phyloP scores from a whole-genome alignment of 2,113 vertebrate species.

The Ancistrus triradiatus region DNA sequence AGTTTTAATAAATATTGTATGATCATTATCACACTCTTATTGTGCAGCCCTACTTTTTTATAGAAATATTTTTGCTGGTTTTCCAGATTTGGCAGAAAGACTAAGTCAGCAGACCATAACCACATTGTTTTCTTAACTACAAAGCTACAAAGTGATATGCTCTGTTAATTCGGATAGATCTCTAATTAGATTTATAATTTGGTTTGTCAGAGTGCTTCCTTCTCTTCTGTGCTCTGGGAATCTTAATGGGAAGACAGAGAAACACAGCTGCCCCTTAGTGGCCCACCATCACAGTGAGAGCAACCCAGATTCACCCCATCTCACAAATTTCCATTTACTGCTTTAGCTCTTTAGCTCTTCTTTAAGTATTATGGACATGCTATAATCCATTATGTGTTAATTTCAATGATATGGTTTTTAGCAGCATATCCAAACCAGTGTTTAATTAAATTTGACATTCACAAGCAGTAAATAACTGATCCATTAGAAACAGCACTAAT shows the following conservation, averaged over 20 bases:
- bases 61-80: background rate
- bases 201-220: constrained; percentile 29
- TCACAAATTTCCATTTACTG: background rate
- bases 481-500: too few relatives aligned
- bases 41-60: too few relatives aligned
- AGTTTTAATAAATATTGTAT: too few relatives aligned
- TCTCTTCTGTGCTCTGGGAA: constrained; percentile 25
- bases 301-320: constrained; percentile 22
- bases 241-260: constrained; percentile 33
- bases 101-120: background rate
- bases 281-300: constrained; percentile 3
- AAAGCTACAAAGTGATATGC: constrained; percentile 52
- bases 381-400: too few relatives aligned
- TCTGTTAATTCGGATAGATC: constrained; percentile 61
- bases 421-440: too few relatives aligned
- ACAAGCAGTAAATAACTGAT: too few relatives aligned
- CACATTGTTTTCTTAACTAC: constrained; percentile 41
- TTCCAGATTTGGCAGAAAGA: constrained; percentile 1
- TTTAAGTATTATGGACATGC: background rate
- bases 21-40: too few relatives aligned
- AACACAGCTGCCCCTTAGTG: constrained; percentile 31
- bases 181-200: constrained; percentile 57
- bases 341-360: background rate
- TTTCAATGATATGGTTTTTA: too few relatives aligned
- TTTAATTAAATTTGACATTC: too few relatives aligned